Conservation (phyloP, 2,888 invertebrate genomes). For the Eupithecia centaureata region DNA sequence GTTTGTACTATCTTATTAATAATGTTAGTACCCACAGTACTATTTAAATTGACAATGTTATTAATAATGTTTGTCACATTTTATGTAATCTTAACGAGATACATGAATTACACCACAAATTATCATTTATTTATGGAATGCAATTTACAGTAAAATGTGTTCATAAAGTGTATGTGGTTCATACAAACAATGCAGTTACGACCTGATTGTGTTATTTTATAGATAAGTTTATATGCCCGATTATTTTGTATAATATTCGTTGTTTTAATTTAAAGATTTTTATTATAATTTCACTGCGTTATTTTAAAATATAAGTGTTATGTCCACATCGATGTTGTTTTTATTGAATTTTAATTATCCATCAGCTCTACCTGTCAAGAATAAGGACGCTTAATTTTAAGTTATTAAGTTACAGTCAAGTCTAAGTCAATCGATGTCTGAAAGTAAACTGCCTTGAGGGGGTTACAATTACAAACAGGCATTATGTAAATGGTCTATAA, state of each 20-base stretch:
- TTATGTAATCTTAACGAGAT: background rate
- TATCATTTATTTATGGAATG: constrained; percentile 4
- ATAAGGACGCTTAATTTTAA: constrained; percentile 12
- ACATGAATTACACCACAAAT: background rate
- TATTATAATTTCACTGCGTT: constrained; percentile 81
- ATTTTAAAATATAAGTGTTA: constrained; percentile 83
- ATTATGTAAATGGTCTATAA: constrained; percentile 35
- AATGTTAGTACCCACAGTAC: background rate
- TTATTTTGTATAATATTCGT: constrained; percentile 72
- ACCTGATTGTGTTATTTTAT: constrained; percentile 1
- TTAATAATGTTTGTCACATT: background rate
- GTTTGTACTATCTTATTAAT: too few relatives aligned
- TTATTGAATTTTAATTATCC: constrained; percentile 39
- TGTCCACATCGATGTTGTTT: constrained; percentile 66
- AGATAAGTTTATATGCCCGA: constrained; percentile 34
- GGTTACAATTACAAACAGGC: constrained; percentile 26
- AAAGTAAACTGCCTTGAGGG: constrained; percentile 55
- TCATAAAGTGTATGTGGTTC: background rate
- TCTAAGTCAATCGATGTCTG: constrained; percentile 28
- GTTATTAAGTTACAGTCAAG: constrained; percentile 31
- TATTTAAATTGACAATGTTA: too few relatives aligned
- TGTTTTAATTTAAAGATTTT: constrained; percentile 83
- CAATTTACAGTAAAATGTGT: background rate
- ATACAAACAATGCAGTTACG: background rate
- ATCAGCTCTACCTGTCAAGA: background rate